Evolutionary conservation across 2,888 invertebrate species (phyloP), one percentile per base, ranked within the genome.

Genomic region (Catotricha subobsoleta): DNA sequence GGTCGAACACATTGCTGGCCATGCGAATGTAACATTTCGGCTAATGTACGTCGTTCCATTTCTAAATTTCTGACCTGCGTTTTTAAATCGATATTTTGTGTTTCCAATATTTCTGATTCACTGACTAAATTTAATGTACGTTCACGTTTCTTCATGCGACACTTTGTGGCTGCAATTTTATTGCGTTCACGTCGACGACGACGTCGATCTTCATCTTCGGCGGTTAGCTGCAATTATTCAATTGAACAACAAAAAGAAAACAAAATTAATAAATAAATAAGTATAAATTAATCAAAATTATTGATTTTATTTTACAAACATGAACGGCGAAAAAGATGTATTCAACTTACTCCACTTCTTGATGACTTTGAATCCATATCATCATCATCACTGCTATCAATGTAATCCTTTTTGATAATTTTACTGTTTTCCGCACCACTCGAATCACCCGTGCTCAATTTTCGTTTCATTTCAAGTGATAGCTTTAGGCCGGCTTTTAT

Each of bases 151-250:
- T 91, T 91, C 69, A 90, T 73, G 49, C 91, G 75, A 58, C 91
- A 91, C 62, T 91, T 91, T 10, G 91, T 91, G 44, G 91, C 91
- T 40, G 91, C 91, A 48, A 91, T 84, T 67, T 91, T 91, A 63
- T 91, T 91, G 50, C 90, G 70, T 63, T 91, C 91, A 52, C 91
- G 74, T 54, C 91, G 69, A 43, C 87, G 71, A 44, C 82, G 68
- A 43, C 90, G 71, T 27, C 90, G 71, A 56, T 88, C 90, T 64
- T 90, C 90, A 56, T 90, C 90, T 67, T 90, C 90, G 38, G 84
- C 82, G 9, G 91, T 90, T 48, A 90, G 64, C 83, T 84, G 20
- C 15, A 41, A 64, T 25, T 15, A n/a, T 4, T 5, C 3, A n/a
- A 9, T 33, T 16, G n/a, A 33, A 33, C 16, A 33, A 16, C 4